Base-by-base conservation (phyloP, 1,140 invertebrate genomes). In the Hycleus phaleratus region DNA sequence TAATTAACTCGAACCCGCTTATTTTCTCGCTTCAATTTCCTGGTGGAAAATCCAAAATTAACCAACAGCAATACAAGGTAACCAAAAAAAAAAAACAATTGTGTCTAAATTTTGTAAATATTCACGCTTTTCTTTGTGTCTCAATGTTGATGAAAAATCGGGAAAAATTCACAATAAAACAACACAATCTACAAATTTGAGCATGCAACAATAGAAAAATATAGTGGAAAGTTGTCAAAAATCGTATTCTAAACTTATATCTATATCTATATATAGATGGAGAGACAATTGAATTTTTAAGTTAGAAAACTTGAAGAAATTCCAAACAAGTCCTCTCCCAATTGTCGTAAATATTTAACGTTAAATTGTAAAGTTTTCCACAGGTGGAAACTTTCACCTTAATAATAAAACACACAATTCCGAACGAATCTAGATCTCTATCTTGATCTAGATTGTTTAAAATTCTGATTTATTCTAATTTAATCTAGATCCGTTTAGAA, bases 41-140 rank as follows among this genome's bases (percentile, higher is more conserved):
- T 58, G 48, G 46, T 55, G 65, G 65, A 65, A 67, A 65, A 18
- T 1, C 18, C 18, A 18, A 18, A 18, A 18, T 18, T 1, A 18
- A 18, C 18, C 57, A 63, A 60, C 65, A 65, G 65, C 63, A 67
- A 59, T 63, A 59, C 46, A 63, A 67, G 65, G 65, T 67, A 67
- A 67, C 43, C 43, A 38, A 39, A 11, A 42, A 9, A 39, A 7
- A 10, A 39, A 39, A 39, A 39, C 10, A 39, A 7, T 10, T 42
- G 11, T n/a, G 10, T 42, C 9, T 42, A 42, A n/a, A 42, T 42
- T 42, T 42, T 10, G 9, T 7, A 10, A 42, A 42, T 8, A 42
- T 8, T n/a, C 40, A 42, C 40, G 11, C 40, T n/a, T 42, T 42
- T 42, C 9, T 42, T 2, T 42, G 40, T 42, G 9, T 42, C 5